Evolutionary conservation across 2,113 vertebrate genomes (phyloP).

Genomic region (Conger conger): DNA sequence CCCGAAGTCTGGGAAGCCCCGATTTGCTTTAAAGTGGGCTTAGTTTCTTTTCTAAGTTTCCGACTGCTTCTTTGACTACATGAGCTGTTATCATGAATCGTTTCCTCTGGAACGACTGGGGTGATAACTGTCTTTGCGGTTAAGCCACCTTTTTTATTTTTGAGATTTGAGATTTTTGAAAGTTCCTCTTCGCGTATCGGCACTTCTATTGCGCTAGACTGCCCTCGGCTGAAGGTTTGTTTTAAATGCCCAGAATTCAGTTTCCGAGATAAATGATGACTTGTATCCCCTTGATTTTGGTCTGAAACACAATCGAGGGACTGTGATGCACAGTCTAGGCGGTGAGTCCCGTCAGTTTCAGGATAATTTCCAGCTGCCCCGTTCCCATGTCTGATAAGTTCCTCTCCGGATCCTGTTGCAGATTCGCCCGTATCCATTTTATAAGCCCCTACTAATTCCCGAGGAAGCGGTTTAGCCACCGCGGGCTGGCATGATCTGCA

Average conservation of each 20-base stretch:
- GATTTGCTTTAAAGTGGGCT: conserved; percentile 21
- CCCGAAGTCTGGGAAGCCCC: background rate
- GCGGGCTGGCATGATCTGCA: conserved; percentile 77
- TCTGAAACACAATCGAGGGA: conserved; percentile 40
- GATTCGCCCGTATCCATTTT: conserved; percentile 43
- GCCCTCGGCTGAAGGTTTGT: background rate
- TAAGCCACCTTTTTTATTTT: background rate
- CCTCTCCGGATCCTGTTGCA: conserved; percentile 47
- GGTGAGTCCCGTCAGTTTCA: conserved; percentile 39
- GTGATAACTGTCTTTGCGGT: background rate
- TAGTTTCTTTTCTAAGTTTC: conserved; percentile 20
- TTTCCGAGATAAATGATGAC: conserved; percentile 22
- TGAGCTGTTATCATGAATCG: background rate
- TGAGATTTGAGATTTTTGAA: conserved; percentile 34
- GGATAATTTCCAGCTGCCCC: conserved; percentile 37
- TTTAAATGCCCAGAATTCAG: conserved; percentile 46
- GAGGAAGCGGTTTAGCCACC: conserved; percentile 61
- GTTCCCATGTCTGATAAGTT: conserved; percentile 54
- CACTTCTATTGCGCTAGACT: conserved; percentile 13
- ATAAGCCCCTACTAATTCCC: conserved; percentile 54
- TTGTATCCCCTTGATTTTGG: conserved; percentile 27
- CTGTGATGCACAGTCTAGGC: conserved; percentile 41
- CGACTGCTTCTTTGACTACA: conserved; percentile 44
- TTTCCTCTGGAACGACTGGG: background rate
- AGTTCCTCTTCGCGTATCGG: conserved; percentile 46